Evolutionary conservation across 2,888 invertebrate species (phyloP).

Genomic region (Calliopum simillimum): DNA sequence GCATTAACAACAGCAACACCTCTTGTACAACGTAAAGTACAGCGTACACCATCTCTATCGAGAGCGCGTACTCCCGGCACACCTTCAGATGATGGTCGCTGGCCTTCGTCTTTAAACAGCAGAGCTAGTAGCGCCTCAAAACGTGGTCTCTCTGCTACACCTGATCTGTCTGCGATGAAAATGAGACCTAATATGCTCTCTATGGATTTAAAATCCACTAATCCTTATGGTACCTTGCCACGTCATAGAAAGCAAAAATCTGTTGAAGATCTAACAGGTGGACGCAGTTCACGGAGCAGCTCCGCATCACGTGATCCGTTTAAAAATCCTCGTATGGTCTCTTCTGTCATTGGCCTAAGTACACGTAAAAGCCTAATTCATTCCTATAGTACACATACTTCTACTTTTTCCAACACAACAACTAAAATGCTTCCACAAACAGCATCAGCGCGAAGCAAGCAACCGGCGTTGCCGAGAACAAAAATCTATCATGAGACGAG

Average conservation of each 20-base stretch:
- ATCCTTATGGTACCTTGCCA: slow-evolving; percentile 83
- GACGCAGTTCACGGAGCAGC: slow-evolving; percentile 66
- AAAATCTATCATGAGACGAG: slow-evolving; percentile 85
- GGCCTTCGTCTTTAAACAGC: slow-evolving; percentile 69
- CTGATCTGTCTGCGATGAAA: slow-evolving; percentile 60
- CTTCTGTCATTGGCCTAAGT: slow-evolving; percentile 59
- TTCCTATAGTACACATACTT: slow-evolving; percentile 38
- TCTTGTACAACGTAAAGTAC: slow-evolving; percentile 60
- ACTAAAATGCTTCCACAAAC: slow-evolving; percentile 42
- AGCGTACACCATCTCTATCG: slow-evolving; percentile 70
- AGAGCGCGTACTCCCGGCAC: slow-evolving; percentile 74
- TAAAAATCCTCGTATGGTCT: slow-evolving; percentile 67
- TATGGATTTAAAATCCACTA: slow-evolving; percentile 65
- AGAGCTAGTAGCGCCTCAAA: slow-evolving; percentile 47
- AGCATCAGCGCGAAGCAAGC: slow-evolving; percentile 51
- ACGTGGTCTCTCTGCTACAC: slow-evolving; percentile 61
- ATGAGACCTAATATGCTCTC: slow-evolving; percentile 54
- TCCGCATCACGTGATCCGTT: slow-evolving; percentile 69
- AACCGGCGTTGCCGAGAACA: slow-evolving; percentile 68
- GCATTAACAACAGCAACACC: slow-evolving; percentile 59
- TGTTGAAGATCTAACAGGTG: slow-evolving; percentile 69
- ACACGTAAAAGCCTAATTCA: slow-evolving; percentile 54
- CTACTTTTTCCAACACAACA: slow-evolving; percentile 42
- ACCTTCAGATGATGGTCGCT: slow-evolving; percentile 77
- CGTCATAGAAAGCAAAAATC: slow-evolving; percentile 77